Percentiles rank a stretch among this genome's conserved stretches.
Evolutionary conservation across 2,113 vertebrate species (phyloP).

Genomic region (Polypterus bichir): DNA sequence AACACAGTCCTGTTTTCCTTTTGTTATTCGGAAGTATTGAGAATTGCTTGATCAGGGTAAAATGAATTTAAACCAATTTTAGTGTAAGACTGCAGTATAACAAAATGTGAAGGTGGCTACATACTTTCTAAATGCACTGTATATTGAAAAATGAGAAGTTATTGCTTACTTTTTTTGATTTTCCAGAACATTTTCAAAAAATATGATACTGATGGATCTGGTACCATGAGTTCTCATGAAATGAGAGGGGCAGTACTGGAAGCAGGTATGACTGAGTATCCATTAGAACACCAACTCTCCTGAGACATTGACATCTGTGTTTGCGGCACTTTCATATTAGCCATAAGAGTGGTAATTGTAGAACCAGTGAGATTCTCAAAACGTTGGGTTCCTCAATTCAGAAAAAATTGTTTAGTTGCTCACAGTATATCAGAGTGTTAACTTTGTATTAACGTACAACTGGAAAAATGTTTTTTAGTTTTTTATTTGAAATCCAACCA

Average conservation of each 20-base stretch:
- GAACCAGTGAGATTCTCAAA: too few relatives aligned
- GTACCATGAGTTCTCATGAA: conserved; percentile 43
- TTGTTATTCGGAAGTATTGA: not conserved
- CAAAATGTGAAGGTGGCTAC: not conserved
- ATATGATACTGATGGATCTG: conserved; percentile 31
- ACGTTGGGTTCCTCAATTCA: too few relatives aligned
- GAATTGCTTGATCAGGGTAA: not conserved
- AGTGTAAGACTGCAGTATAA: not conserved
- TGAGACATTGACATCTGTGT: too few relatives aligned
- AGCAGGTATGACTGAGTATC: conserved; percentile 29
- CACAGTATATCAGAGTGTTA: too few relatives aligned
- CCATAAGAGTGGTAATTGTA: too few relatives aligned
- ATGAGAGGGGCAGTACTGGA: conserved; percentile 32
- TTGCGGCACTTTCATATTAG: too few relatives aligned
- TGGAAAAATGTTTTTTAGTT: too few relatives aligned
- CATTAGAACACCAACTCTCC: not conserved
- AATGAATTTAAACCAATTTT: not conserved
- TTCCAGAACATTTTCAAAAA: conserved; percentile 35
- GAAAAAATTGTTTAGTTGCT: too few relatives aligned
- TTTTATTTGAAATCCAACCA: too few relatives aligned
- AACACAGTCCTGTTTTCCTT: not conserved
- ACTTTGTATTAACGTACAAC: too few relatives aligned
- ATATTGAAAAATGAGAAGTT: not conserved
- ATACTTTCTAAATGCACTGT: not conserved
- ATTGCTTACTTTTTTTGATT: conserved; percentile 9